Percentiles rank a stretch among this genome's conserved stretches.
phyloP scores from a whole-genome alignment of 2,888 invertebrate species.

The Lottia gigantea region DNA sequence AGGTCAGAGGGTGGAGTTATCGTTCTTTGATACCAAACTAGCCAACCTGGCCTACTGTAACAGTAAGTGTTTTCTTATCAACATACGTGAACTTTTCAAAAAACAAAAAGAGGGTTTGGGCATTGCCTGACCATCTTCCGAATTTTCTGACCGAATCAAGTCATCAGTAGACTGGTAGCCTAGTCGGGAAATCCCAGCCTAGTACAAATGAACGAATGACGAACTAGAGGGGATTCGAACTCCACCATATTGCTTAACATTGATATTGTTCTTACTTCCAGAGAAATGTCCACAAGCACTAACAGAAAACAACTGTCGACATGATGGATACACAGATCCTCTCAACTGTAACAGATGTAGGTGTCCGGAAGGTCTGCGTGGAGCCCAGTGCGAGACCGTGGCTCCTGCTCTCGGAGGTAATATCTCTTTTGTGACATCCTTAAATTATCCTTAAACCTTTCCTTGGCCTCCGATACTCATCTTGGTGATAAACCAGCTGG shows the following conservation, averaged over 20 bases:
- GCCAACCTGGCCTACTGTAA: conserved; percentile 63
- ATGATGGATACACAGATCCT: conserved; percentile 66
- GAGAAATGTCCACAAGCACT: conserved; percentile 29
- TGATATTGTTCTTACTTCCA: background rate
- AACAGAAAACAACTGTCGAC: conserved; percentile 38
- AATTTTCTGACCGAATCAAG: too few relatives aligned
- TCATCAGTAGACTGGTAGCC: too few relatives aligned
- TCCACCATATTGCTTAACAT: too few relatives aligned
- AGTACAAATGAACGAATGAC: too few relatives aligned
- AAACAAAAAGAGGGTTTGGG: too few relatives aligned
- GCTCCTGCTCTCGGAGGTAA: conserved; percentile 39
- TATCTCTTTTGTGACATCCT: background rate
- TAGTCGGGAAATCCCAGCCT: background rate
- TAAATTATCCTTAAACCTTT: too few relatives aligned
- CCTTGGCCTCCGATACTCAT: background rate
- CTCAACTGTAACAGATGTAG: conserved; percentile 57
- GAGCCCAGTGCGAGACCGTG: conserved; percentile 51
- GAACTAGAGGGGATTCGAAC: too few relatives aligned
- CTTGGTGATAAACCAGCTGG: background rate
- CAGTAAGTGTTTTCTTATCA: conserved; percentile 39
- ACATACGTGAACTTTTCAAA: too few relatives aligned
- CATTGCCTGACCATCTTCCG: too few relatives aligned
- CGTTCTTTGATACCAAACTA: conserved; percentile 64
- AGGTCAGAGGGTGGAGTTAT: conserved; percentile 61
- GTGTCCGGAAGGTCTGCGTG: conserved; percentile 61